phyloP scores from a whole-genome alignment of 1,140 invertebrate species.

The Schmidtea mediterranea region DNA sequence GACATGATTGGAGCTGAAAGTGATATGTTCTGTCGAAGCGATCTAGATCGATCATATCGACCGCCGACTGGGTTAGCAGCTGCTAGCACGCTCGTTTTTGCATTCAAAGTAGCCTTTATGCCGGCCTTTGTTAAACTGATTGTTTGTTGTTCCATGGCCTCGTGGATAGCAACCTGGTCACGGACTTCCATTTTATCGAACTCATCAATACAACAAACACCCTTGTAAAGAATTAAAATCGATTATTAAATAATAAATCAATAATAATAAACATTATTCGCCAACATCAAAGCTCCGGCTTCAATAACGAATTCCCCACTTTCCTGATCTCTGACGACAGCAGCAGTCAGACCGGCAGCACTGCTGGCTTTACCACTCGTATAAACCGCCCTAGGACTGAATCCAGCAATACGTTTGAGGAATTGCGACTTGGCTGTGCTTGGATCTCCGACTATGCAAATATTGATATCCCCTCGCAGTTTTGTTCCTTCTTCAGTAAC shows the following conservation, averaged over 20 bases:
- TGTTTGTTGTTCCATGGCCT: slow-evolving; percentile 99
- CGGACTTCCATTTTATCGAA: slow-evolving; percentile 96
- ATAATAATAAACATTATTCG: slow-evolving; percentile 43
- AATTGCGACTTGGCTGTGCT: slow-evolving; percentile 93
- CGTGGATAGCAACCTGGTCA: slow-evolving; percentile 95
- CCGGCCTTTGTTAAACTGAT: slow-evolving; percentile 96
- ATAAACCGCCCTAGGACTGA: slow-evolving; percentile 77
- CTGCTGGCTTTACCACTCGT: slow-evolving; percentile 92
- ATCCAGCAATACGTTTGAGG: slow-evolving; percentile 76
- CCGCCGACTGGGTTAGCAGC: slow-evolving; percentile 90
- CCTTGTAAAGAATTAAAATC: slow-evolving; percentile 22
- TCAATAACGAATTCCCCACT: slow-evolving; percentile 94
- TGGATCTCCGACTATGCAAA: slow-evolving; percentile 91
- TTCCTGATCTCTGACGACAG: slow-evolving; percentile 85
- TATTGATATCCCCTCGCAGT: slow-evolving; percentile 80
- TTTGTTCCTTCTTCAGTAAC: slow-evolving; percentile 55
- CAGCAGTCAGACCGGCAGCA: slow-evolving; percentile 86
- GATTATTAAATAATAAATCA: too few species aligned
- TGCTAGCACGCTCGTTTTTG: slow-evolving; percentile 80
- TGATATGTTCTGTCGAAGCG: slow-evolving; percentile 71
- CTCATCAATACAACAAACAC: slow-evolving; percentile 96
- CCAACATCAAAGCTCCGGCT: slow-evolving; percentile 91
- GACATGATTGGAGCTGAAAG: slow-evolving; percentile 93
- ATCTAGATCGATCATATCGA: slow-evolving; percentile 71
- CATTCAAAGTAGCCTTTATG: slow-evolving; percentile 78